Evolutionary conservation across 2,797 vertebrate species (phyloP).

Genomic region (Vespertilio murinus): DNA sequence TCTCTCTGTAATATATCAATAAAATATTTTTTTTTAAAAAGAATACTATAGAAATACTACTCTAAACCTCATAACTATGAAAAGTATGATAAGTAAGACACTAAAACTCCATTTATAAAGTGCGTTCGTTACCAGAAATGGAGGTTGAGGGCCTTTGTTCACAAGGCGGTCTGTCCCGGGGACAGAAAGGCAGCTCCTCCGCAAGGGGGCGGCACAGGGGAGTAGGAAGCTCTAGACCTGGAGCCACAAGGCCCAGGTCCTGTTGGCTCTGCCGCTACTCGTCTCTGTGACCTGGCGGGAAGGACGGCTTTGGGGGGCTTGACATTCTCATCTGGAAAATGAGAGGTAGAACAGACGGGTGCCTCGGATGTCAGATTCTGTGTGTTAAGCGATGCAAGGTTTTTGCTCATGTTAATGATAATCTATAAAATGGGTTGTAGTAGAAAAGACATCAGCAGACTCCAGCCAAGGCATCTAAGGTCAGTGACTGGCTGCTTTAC

Average conservation of each 20-base stretch:
- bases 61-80: constrained; percentile 44
- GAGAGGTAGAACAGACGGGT: constrained; percentile 50
- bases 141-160: constrained; percentile 50
- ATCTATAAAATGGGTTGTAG: neutral
- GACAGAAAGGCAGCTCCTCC: constrained; percentile 35
- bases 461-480: neutral
- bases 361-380: neutral
- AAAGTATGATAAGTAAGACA: constrained; percentile 28
- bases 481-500: neutral
- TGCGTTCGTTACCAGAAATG: constrained; percentile 63
- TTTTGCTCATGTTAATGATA: neutral
- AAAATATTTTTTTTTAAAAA: no score
- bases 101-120: constrained; percentile 64
- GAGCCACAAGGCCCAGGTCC: neutral
- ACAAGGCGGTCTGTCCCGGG: constrained; percentile 32
- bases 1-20: no score
- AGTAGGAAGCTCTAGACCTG: neutral
- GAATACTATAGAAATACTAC: constrained; percentile 45
- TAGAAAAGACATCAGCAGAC: neutral
- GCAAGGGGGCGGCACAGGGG: neutral
- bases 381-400: neutral
- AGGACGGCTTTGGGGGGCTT: neutral
- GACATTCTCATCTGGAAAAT: constrained; percentile 39
- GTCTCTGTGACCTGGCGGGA: neutral
- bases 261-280: neutral